phyloP scores from a whole-genome alignment of 2,888 invertebrate species.

The Drosophila tripunctata region DNA sequence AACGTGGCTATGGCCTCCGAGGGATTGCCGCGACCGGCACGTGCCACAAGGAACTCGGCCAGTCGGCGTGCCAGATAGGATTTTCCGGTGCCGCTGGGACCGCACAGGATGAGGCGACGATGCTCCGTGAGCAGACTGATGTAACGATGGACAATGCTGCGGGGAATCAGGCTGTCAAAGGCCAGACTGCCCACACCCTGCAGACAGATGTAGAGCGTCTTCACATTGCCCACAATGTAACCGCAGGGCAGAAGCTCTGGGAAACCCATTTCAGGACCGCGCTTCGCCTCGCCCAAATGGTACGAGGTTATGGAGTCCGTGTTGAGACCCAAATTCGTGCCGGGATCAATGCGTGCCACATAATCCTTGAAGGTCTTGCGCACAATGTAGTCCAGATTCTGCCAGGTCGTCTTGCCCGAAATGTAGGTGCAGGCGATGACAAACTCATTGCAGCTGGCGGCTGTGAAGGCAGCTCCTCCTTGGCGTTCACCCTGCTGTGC shows the following conservation, averaged over 20 bases:
- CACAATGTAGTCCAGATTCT: conserved; percentile 95
- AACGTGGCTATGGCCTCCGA: conserved; percentile 97
- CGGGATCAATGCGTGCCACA: conserved; percentile 95
- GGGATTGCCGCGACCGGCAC: conserved; percentile 91
- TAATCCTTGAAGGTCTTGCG: conserved; percentile 97
- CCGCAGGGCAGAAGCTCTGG: conserved; percentile 97
- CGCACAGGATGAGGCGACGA: conserved; percentile 96
- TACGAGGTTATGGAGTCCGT: conserved; percentile 97
- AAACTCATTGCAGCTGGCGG: conserved; percentile 89
- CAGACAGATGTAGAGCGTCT: conserved; percentile 94
- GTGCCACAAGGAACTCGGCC: conserved; percentile 96
- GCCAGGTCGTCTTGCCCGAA: conserved; percentile 97
- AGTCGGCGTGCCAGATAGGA: conserved; percentile 97
- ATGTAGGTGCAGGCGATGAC: conserved; percentile 95
- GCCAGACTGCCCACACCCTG: conserved; percentile 94
- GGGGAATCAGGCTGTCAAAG: conserved; percentile 97
- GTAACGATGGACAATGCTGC: conserved; percentile 97
- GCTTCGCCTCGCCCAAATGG: conserved; percentile 94
- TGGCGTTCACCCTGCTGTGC: conserved; percentile 80
- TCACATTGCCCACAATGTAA: conserved; percentile 94
- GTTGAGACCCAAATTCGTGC: conserved; percentile 92
- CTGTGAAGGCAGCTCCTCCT: conserved; percentile 85
- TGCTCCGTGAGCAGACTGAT: conserved; percentile 96
- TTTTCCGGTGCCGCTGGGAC: conserved; percentile 98
- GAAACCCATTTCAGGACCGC: conserved; percentile 91